Evolutionary conservation across 2,113 vertebrate species (phyloP).

Genomic region (Sialia sialis): DNA sequence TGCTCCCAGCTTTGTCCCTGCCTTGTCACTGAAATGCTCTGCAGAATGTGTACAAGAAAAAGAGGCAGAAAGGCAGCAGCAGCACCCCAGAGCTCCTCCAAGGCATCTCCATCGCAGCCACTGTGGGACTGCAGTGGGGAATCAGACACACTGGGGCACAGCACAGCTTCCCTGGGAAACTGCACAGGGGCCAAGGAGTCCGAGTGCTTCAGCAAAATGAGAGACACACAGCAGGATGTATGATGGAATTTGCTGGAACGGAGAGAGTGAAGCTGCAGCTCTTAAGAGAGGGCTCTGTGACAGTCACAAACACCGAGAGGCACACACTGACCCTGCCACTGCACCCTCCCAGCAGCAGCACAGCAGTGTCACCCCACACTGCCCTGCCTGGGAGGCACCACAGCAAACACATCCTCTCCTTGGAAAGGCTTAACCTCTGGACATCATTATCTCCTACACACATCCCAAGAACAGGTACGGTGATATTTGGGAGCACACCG

Average conservation of each 20-base stretch:
- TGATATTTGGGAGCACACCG: not conserved
- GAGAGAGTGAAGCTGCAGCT: not conserved
- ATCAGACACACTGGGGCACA: not conserved
- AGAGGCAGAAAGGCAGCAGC: not conserved
- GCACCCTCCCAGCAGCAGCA: not conserved
- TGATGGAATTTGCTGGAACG: not conserved
- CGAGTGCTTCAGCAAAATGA: not conserved
- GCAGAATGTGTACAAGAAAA: not conserved
- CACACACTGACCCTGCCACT: fast-evolving
- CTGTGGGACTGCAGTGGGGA: not conserved
- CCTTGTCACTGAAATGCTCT: not conserved
- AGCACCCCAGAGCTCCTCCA: not conserved
- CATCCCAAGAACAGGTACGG: not conserved
- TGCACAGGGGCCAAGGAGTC: no score
- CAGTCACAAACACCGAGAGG: fast-evolving
- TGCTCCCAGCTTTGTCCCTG: not conserved
- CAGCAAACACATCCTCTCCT: not conserved
- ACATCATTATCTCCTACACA: not conserved
- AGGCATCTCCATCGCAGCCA: not conserved
- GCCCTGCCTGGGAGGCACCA: not conserved
- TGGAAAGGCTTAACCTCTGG: not conserved
- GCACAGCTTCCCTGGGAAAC: not conserved
- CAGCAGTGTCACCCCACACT: not conserved
- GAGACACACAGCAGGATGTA: not conserved
- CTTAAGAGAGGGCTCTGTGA: not conserved